Evolutionary conservation across 2,797 vertebrate genomes (phyloP), one percentile per base, ranked within the genome.

Genomic region (Scomberomorus guttatus): DNA sequence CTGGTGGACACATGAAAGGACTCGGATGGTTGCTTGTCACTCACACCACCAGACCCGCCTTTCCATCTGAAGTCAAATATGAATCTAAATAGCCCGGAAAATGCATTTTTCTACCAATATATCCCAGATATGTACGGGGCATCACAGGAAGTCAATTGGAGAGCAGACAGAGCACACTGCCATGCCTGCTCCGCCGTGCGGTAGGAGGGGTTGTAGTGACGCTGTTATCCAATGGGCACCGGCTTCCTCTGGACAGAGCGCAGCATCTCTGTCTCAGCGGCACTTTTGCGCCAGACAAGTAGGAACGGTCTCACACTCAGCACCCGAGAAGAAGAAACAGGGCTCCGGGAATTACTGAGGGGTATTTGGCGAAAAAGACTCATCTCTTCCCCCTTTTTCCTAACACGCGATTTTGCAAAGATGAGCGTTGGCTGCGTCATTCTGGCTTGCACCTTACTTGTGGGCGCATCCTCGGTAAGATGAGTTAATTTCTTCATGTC

Each of bases 211-310:
- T 86, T 89, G 94, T 84, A 93, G 92, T 95, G 95, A 95, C 90
- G 93, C 93, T 37, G 86, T 73, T 73, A 70, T 86, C 92, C 92
- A 93, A 93, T 94, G 83, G 82, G 92, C 86, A 58, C 82, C 70
- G 62, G 92, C 92, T 91, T 92, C 92, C 93, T 94, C 89, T 78
- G 95, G 87, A 93, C 95, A 42, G 94, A 96, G 89, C 93, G 87
- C 92, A 95, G 94, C 96, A 93, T 94, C 96, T 87, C 89, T 87
- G 94, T 66, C 86, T 96, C 97, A 97, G 96, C 96, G 95, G 97
- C 97, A 96, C 96, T 95, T 96, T 94, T 87, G 94, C 96, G 94
- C 95, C 85, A 91, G 92, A 92, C 94, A 91, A 93, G 91, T 92
- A 80, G 72, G 90, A 88, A 93, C 91, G 54, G 80, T 86, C 71